Evolutionary conservation across 2,113 vertebrate genomes (phyloP), one percentile per base, ranked within the genome.

Genomic region (Melanerpes formicivorus): DNA sequence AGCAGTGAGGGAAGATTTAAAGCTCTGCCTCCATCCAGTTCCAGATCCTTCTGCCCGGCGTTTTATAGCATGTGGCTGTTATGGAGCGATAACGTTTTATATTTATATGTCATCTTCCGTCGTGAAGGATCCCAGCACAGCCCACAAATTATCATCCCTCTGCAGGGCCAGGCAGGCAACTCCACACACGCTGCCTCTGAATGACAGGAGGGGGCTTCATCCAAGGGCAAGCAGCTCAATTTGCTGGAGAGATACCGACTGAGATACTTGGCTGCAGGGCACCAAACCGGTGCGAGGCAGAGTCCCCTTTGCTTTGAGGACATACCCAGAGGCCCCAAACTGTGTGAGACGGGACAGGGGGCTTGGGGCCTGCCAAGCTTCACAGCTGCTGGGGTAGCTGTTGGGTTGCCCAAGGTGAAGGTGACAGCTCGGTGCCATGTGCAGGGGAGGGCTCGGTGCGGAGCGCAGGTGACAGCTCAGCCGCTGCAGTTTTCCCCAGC

Each of bases 41-140:
- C 93, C 96, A 95, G 96, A 93, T 94, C 88, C 95, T 96, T 96
- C 93, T 95, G 95, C 93, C 88, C 18, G 18, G 80, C 73, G 29
- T 94, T 96, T 96, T 96, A 96, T 95, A 90, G 96, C 96, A 92
- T 95, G 96, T 95, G 95, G 96, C 96, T 96, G 95, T 95, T 96
- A 93, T n/a, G 90, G 85, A 95, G 95, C 66, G 95, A 96, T 96
- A 96, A 96, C 90, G 63, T 94, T 96, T 96, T 96, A 95, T 96
- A 93, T 93, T 95, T 95, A 71, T 95, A 75, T 95, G 92, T 95
- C 96, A 96, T 96, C 93, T 95, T 93, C 93, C 95, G 88, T 84
- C n/a, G 22, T 83, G 95, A 96, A 95, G 95, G 93, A 93, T 90
- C 80, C 77, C 86, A 1, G 86, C 90, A n/a, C 83, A 58, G 67